Evolutionary conservation across 2,113 vertebrate genomes (phyloP), one percentile per base, ranked within the genome.

Genomic region (Sander lucioperca): DNA sequence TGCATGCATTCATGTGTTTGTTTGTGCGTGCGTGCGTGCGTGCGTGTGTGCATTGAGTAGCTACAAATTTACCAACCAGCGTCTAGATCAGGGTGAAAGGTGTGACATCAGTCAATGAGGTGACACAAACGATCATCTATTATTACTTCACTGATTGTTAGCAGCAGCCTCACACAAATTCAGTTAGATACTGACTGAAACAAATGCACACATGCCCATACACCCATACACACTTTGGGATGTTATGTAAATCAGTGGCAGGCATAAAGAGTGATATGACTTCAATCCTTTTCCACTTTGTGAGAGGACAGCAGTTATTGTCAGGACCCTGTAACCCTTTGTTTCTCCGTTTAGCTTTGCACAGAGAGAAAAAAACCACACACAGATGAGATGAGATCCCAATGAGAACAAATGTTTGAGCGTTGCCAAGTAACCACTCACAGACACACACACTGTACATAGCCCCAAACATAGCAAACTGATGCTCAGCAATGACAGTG

Each of bases 261-360:
- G 50, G 83, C 87, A 90, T 85, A 86, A 77, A 79, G 16, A 51
- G 75, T 89, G 81, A 83, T 84, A 88, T 93, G 91, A 93, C 86
- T 88, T 83, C 80, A 94, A 93, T 91, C 90, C 71, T 80, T 90
- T 87, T 91, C 89, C 83, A 94, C 82, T 85, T 88, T 82, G 75
- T 86, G 78, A 88, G 80, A 84, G 75, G 68, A 84, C 64, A 25
- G 21, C 53, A 54, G 80, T 79, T 77, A 87, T 93, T 84, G 88
- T 71, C 54, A 50, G 79, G 58, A 79, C 71, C 74, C 53, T 16
- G 64, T 74, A 86, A 86, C 80, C 67, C 74, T 81, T 77, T 86
- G 77, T 77, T 85, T 89, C 76, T 87, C 69, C 33, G 27, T 79
- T 79, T 36, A 84, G 74, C 83, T 91, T 89, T 71, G 67, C 77